These are phyloP conservation scores for Seriola rivoliana DNA, from an alignment of 2,113 vertebrate species.

Conservation along the genomic window DNA sequence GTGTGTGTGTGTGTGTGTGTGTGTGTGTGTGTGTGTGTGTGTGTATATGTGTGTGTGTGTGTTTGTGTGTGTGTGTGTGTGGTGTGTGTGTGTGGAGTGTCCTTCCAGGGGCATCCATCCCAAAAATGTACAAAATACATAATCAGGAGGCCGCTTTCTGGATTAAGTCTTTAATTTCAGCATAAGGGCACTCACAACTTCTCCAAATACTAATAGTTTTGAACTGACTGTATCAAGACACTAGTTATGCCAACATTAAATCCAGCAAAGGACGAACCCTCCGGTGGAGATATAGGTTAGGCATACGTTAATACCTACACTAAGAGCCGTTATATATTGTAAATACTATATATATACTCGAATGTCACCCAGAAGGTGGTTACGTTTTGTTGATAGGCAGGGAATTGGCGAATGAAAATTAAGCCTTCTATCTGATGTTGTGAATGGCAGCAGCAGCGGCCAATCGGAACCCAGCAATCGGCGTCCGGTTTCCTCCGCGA, in stretches of 20 bases:
- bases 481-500: slow-evolving; percentile 63
- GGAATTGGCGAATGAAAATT: slow-evolving; percentile 39
- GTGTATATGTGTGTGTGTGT: not conserved
- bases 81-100: slow-evolving; percentile 39
- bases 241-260: not conserved
- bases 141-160: not conserved
- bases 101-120: slow-evolving; percentile 62
- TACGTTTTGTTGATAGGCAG: slow-evolving; percentile 55
- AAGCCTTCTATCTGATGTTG: not conserved
- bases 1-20: slow-evolving; percentile 8
- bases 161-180: not conserved
- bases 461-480: slow-evolving; percentile 41
- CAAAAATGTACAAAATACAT: slow-evolving; percentile 47
- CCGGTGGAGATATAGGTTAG: not conserved
- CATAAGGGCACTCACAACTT: not conserved
- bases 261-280: too few relatives aligned
- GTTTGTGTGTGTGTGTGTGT: not conserved
- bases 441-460: slow-evolving; percentile 45
- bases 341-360: slow-evolving; percentile 44
- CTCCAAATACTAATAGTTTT: not conserved
- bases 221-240: not conserved
- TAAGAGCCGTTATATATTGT: slow-evolving; percentile 1
- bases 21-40: not conserved
- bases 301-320: not conserved
- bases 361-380: slow-evolving; percentile 49